Base-by-base conservation (phyloP, 2,888 invertebrate species). In the Sesia bembeciformis region DNA sequence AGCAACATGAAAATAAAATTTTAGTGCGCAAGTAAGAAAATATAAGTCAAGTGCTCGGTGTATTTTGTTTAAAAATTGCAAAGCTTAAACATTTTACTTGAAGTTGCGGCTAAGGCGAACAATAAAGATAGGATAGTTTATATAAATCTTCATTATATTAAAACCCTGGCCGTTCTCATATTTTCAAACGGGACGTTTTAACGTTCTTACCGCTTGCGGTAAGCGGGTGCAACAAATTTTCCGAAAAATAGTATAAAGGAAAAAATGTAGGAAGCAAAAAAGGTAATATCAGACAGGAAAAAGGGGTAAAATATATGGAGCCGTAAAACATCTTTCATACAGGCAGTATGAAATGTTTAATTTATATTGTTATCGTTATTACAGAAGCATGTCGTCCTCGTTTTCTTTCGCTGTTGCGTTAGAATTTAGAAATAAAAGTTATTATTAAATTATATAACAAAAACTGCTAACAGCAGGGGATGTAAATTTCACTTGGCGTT, bases 121-220 rank as follows among this genome's bases (percentile, higher is more conserved):
- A 61, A 64, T 64, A 64, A 64, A 64, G 66, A 70, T 74, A 78
- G 77, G 78, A 76, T 72, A 74, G 63, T 66, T 65, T 62, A 63
- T 76, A 81, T 84, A 84, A 83, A 84, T 85, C 81, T 81, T 83
- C 76, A 81, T 84, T 84, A 81, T 69, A 66, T 70, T 76, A 77
- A 79, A 75, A 72, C 77, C 64, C 50, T 63, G 65, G 67, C 68
- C 67, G 75, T 69, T 72, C 76, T 81, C 79, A 81, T 85, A 84
- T 81, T 82, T 81, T 74, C 67, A 73, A 76, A 70, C 72, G 67
- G 71, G 78, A 78, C 75, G 75, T 74, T 78, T 81, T 78, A 81
- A 78, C 76, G 80, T 68, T 76, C 72, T 75, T 73, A 76, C 74
- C 74, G 76, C 73, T 77, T 75, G 78, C 73, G 76, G 78, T 79